These are phyloP conservation scores for Cynodonichthys magdalenae DNA, from an alignment of 2,797 vertebrate genomes.

Conservation along the genomic window DNA sequence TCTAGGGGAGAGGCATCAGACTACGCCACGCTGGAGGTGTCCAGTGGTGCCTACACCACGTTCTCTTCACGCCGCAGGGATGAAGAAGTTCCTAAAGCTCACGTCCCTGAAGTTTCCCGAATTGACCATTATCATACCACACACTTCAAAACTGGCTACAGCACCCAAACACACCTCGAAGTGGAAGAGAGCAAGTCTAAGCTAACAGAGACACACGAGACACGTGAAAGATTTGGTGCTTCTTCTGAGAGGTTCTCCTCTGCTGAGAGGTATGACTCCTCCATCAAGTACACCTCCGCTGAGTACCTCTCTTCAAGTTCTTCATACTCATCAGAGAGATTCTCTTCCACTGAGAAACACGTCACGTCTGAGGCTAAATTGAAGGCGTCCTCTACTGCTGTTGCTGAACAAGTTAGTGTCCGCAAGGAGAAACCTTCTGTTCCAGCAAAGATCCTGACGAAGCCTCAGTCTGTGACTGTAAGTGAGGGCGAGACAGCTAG, in stretches of 20 bases:
- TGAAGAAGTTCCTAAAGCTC: conserved; percentile 84
- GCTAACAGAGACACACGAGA: conserved; percentile 85
- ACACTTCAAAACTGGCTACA: conserved; percentile 90
- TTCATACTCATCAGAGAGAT: conserved; percentile 82
- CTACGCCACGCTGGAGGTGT: conserved; percentile 94
- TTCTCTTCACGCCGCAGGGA: conserved; percentile 91
- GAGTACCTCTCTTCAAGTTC: conserved; percentile 80
- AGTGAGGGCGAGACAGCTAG: conserved; percentile 88
- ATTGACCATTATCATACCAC: conserved; percentile 90
- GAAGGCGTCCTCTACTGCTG: conserved; percentile 76
- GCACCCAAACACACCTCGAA: conserved; percentile 85
- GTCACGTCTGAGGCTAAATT: conserved; percentile 80
- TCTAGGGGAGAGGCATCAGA: conserved; percentile 96
- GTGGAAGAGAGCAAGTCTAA: conserved; percentile 89
- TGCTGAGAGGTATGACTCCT: conserved; percentile 70
- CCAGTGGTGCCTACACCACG: conserved; percentile 90
- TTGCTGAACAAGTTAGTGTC: conserved; percentile 79
- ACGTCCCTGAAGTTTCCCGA: conserved; percentile 90
- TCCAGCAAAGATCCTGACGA: conserved; percentile 92
- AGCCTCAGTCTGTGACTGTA: conserved; percentile 91
- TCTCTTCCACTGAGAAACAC: conserved; percentile 77
- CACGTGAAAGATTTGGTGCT: conserved; percentile 82
- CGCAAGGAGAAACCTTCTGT: conserved; percentile 87
- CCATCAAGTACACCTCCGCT: conserved; percentile 72
- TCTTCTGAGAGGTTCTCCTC: conserved; percentile 76